Evolutionary conservation across 2,797 vertebrate species (phyloP).

Genomic region (Cynodonichthys magdalenae): DNA sequence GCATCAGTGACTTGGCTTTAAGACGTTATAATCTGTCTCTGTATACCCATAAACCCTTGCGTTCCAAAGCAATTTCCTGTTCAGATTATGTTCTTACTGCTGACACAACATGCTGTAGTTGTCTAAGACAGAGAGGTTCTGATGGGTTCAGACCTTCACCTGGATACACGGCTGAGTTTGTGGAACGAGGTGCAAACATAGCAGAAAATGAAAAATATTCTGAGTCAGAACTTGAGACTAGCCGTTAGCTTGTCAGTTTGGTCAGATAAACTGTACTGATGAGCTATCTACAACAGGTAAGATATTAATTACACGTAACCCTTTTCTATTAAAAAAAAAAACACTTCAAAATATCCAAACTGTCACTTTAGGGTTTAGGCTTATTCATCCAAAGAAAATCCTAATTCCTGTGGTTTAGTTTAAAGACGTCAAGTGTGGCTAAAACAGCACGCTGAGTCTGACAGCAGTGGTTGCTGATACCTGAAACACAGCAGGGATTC

Average conservation of each 20-base stretch:
- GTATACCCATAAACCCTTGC: constrained; percentile 71
- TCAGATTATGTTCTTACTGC: constrained; percentile 67
- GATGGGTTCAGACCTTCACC: constrained; percentile 7
- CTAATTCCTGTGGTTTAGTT: constrained; percentile 33
- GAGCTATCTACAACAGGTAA: no score
- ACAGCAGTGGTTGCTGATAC: constrained; percentile 48
- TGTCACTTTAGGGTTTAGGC: background rate
- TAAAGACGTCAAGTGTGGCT: constrained; percentile 24
- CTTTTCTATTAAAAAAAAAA: background rate
- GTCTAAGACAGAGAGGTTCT: constrained; percentile 22
- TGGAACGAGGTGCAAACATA: no score
- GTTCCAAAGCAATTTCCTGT: constrained; percentile 74
- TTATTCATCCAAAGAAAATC: constrained; percentile 22
- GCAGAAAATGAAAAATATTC: no score
- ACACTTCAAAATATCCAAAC: no score
- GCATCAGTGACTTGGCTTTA: constrained; percentile 71
- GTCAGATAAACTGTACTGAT: no score
- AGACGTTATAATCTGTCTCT: constrained; percentile 71
- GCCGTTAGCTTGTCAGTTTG: no score
- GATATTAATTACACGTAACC: no score
- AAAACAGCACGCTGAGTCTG: constrained; percentile 24
- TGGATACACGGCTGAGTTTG: constrained; percentile 13
- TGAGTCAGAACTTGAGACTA: no score
- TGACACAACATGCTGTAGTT: constrained; percentile 51
- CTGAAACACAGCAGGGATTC: constrained; percentile 43